These are phyloP conservation scores for Aurelia sp. DNA, from an alignment of 30 jellyfish, hydroid and myxozoan genomes.

Conservation along the genomic window DNA sequence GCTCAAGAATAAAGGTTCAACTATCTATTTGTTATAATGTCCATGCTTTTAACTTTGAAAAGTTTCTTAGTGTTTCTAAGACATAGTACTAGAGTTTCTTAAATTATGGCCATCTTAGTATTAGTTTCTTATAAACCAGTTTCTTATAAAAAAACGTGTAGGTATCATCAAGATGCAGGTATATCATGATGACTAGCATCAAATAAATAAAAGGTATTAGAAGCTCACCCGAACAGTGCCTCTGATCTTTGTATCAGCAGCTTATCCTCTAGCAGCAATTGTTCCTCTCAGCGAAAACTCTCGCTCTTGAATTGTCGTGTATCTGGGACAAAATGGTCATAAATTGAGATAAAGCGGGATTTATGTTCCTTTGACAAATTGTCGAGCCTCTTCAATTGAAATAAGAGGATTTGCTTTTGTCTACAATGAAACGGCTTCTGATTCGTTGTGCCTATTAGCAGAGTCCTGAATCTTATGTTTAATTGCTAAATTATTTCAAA, in stretches of 20 bases:
- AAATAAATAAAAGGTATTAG: not conserved
- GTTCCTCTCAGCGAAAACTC: conserved; percentile 6
- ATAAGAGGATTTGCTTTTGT: conserved; percentile 65
- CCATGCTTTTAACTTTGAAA: too few relatives aligned
- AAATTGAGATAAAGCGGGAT: conserved; percentile 61
- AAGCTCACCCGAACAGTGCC: not conserved
- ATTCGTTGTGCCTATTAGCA: conserved; percentile 4
- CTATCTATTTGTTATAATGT: too few relatives aligned
- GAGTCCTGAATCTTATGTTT: conserved; percentile 5
- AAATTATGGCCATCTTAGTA: too few relatives aligned
- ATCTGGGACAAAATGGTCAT: conserved; percentile 44
- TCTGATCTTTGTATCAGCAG: not conserved
- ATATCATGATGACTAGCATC: not conserved
- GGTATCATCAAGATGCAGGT: too few relatives aligned
- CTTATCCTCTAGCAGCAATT: not conserved
- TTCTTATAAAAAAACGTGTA: too few relatives aligned
- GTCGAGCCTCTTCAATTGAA: conserved; percentile 46
- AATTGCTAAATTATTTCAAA: conserved; percentile 5
- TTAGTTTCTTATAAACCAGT: too few relatives aligned
- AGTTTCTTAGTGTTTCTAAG: too few relatives aligned
- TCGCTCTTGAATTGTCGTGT: conserved; percentile 41
- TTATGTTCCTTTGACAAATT: conserved; percentile 72
- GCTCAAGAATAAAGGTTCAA: too few relatives aligned
- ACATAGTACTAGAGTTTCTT: too few relatives aligned
- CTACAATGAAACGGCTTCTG: not conserved